Percentiles rank a stretch among this genome's conserved stretches.
These are phyloP conservation scores for Pangasius djambal DNA, from an alignment of 2,797 vertebrate genomes.

Conservation along the genomic window DNA sequence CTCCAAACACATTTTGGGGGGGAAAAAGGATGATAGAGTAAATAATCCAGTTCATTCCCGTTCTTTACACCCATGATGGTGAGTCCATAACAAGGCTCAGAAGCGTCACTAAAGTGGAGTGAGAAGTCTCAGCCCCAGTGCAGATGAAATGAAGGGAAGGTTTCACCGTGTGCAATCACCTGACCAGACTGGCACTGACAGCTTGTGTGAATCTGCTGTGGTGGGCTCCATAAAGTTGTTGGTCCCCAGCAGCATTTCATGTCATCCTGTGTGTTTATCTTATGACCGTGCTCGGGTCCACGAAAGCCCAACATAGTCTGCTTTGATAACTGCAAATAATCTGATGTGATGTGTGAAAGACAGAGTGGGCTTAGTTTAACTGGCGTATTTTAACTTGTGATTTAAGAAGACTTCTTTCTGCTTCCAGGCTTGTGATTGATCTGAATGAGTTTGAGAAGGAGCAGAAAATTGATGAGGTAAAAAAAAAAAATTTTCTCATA, in stretches of 20 bases:
- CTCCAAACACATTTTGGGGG: too few relatives aligned
- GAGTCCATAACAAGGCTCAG: too few relatives aligned
- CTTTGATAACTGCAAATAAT: background rate
- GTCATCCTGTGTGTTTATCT: background rate
- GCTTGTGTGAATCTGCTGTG: background rate
- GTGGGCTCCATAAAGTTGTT: background rate
- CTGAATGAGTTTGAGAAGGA: constrained; percentile 86
- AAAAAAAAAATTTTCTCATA: background rate
- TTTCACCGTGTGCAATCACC: background rate
- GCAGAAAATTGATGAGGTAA: constrained; percentile 87
- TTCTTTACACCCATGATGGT: too few relatives aligned
- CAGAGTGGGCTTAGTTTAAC: background rate
- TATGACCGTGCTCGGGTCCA: background rate
- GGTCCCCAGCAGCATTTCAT: background rate
- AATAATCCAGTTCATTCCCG: too few relatives aligned
- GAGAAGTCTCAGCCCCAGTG: background rate
- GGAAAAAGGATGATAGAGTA: too few relatives aligned
- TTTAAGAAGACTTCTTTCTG: background rate
- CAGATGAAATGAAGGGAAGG: background rate
- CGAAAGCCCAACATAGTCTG: background rate
- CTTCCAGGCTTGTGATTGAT: constrained; percentile 82
- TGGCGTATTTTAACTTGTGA: background rate
- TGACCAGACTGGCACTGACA: background rate
- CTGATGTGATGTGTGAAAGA: background rate
- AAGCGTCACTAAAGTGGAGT: background rate